Conservation (phyloP, 2,797 vertebrate genomes). For the Sylvilagus floridanus region DNA sequence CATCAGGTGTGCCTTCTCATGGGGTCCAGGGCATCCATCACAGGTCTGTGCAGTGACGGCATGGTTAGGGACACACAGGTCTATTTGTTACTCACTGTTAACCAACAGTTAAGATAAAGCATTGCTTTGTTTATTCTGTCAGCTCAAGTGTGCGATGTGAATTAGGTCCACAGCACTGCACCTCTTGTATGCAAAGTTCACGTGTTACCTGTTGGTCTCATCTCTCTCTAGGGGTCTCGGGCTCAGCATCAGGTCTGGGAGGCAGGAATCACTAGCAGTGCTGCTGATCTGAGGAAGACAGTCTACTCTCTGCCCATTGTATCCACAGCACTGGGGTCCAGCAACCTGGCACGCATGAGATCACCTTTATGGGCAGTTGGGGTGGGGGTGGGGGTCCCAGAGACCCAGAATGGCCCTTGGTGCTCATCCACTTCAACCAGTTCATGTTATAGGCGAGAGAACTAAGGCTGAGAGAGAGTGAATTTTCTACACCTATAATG, state of each 20-base stretch:
- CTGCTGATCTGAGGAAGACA: background rate
- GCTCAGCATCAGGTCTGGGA: constrained; percentile 64
- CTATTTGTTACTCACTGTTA: constrained; percentile 54
- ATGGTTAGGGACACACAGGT: background rate
- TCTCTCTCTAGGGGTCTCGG: constrained; percentile 63
- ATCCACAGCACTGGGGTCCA: background rate
- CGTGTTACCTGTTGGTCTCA: background rate
- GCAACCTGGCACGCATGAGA: background rate
- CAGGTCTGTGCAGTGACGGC: background rate
- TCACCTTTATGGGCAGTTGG: background rate
- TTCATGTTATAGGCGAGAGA: background rate
- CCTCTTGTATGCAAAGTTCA: background rate
- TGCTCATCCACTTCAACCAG: background rate
- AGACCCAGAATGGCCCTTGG: background rate
- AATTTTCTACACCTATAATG: background rate
- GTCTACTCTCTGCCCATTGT: background rate
- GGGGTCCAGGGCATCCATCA: background rate
- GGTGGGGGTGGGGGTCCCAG: background rate
- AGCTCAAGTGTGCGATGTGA: constrained; percentile 53
- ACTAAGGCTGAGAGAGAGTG: background rate
- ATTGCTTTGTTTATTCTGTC: constrained; percentile 71
- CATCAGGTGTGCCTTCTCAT: background rate
- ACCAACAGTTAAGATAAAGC: constrained; percentile 55
- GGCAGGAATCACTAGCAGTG: background rate
- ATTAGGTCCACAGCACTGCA: constrained; percentile 46